Evolutionary conservation across 2,888 invertebrate genomes (phyloP).

Genomic region (Ennomos quercinarius): DNA sequence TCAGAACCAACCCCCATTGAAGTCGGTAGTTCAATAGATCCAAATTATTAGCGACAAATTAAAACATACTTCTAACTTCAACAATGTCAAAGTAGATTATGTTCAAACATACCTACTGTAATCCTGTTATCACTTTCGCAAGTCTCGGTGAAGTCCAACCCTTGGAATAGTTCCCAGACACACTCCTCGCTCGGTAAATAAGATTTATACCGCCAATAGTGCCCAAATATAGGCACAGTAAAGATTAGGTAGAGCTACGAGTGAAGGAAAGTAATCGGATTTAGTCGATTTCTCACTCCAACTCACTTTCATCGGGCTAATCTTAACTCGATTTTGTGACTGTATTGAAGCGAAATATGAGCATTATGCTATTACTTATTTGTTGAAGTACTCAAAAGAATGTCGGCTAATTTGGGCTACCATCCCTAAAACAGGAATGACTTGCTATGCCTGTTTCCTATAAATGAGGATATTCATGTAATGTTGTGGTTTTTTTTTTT

Average conservation of each 20-base stretch:
- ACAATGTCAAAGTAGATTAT: neutral
- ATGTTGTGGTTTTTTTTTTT: no score
- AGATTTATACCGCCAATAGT: constrained; percentile 8
- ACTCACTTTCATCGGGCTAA: constrained; percentile 5
- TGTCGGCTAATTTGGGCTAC: no score
- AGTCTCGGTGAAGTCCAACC: neutral
- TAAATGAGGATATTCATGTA: no score
- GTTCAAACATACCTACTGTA: neutral
- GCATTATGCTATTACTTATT: no score
- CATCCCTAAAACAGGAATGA: no score
- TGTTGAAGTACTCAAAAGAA: no score
- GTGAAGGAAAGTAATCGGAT: constrained; percentile 10
- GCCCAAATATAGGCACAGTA: constrained; percentile 13
- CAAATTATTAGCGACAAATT: neutral
- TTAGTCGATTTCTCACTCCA: constrained; percentile 18
- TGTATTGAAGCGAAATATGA: no score
- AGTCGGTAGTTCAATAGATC: no score
- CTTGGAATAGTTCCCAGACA: neutral
- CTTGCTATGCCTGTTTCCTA: no score
- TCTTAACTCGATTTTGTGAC: neutral
- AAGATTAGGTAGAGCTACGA: constrained; percentile 3
- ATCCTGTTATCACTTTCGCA: constrained; percentile 6
- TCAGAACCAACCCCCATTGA: no score
- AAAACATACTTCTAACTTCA: neutral
- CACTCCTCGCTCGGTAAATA: constrained; percentile 10